Percentiles rank a stretch among this genome's conserved stretches.
phyloP scores from a whole-genome alignment of 1,140 invertebrate genomes.

The Drusus annulatus region DNA sequence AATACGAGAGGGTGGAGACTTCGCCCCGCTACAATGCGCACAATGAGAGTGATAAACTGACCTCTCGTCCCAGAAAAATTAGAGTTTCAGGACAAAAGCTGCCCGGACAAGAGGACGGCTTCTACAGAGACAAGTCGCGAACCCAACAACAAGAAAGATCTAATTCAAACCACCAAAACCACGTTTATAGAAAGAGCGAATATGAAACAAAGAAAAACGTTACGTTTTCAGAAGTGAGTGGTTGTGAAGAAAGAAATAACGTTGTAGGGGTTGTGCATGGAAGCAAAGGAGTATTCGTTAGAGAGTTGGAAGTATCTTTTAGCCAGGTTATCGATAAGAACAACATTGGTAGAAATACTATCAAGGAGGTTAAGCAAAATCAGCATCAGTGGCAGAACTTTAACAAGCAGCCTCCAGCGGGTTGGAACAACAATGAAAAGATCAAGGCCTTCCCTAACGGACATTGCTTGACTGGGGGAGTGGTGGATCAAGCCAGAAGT shows the following conservation, averaged over 20 bases:
- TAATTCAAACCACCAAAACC: not conserved
- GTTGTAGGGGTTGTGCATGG: slow-evolving; percentile 66
- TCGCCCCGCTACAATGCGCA: slow-evolving; percentile 12
- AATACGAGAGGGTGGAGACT: slow-evolving; percentile 23
- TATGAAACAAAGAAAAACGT: slow-evolving; percentile 66
- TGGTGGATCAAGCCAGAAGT: not conserved
- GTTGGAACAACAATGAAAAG: slow-evolving; percentile 26
- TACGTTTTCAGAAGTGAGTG: slow-evolving; percentile 70
- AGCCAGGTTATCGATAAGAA: slow-evolving; percentile 70
- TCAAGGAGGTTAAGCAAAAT: not conserved
- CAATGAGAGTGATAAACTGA: slow-evolving; percentile 42
- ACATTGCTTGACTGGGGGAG: slow-evolving; percentile 41
- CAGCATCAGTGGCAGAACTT: not conserved
- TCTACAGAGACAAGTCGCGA: slow-evolving; percentile 52
- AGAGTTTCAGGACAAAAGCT: slow-evolving; percentile 16
- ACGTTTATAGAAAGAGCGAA: slow-evolving; percentile 9
- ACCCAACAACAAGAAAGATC: slow-evolving; percentile 58
- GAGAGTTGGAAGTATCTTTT: slow-evolving; percentile 69
- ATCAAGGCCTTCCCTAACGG: slow-evolving; percentile 42
- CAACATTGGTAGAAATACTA: slow-evolving; percentile 61
- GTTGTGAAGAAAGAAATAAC: slow-evolving; percentile 66
- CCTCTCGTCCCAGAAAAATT: slow-evolving; percentile 24
- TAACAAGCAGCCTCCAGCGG: not conserved
- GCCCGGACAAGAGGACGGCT: slow-evolving; percentile 13
- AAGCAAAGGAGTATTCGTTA: slow-evolving; percentile 66